A percentile compares a stretch with the other conserved stretches of the same genome.
phyloP scores from a whole-genome alignment of 2,113 vertebrate species.

The Procavia capensis region DNA sequence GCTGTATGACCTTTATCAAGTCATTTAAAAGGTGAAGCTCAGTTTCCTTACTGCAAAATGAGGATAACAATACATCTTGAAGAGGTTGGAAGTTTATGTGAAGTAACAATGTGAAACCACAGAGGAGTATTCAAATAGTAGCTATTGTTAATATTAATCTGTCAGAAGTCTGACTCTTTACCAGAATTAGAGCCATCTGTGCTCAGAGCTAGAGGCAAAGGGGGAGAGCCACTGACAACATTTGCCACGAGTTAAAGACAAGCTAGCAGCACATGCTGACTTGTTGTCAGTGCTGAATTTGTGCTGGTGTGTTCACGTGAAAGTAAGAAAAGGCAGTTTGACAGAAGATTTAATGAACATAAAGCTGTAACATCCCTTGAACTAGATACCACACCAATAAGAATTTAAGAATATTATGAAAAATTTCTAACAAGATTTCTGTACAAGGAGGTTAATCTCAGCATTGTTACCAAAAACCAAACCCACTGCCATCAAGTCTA shows the following conservation, averaged over 20 bases:
- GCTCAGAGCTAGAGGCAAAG: neutral
- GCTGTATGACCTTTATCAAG: neutral
- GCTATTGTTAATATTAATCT: rapidly evolving
- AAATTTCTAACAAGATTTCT: neutral
- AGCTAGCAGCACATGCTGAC: neutral
- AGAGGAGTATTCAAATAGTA: rapidly evolving
- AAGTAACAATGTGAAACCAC: neutral
- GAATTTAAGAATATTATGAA: neutral
- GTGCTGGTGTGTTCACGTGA: rapidly evolving
- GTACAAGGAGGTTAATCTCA: neutral
- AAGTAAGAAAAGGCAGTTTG: slow-evolving; percentile 23
- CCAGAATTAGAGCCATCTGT: neutral
- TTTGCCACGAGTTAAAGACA: neutral
- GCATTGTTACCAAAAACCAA: no score
- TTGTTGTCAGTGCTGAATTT: neutral
- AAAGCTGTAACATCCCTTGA: rapidly evolving
- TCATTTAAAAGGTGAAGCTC: neutral
- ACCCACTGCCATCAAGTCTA: no score
- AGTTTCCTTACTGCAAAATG: neutral
- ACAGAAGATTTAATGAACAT: neutral
- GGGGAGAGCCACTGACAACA: no score
- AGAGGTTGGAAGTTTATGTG: neutral
- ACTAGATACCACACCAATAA: neutral
- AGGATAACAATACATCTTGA: rapidly evolving
- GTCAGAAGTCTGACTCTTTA: rapidly evolving